phyloP scores from a whole-genome alignment of 1,140 invertebrate species.

The Lepidurus apus region DNA sequence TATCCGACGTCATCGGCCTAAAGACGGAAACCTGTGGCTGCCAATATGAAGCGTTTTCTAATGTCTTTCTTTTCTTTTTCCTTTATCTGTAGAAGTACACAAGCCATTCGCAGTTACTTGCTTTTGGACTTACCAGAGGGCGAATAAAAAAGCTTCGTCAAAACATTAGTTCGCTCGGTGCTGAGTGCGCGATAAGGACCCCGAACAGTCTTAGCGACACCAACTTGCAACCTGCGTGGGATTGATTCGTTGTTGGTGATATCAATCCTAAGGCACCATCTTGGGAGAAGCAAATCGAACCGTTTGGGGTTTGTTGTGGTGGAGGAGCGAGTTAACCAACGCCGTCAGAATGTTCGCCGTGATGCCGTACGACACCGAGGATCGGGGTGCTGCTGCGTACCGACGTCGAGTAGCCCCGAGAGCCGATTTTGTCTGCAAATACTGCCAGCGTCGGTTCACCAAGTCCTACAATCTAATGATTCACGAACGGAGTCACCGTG shows the following conservation, averaged over 20 bases:
- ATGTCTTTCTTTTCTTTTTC: neutral
- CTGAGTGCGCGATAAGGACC: neutral
- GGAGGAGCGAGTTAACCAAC: neutral
- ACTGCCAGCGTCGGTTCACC: constrained; percentile 96
- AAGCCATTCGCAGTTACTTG: neutral
- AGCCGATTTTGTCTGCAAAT: constrained; percentile 98
- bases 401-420: constrained; percentile 63
- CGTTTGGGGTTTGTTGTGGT: neutral
- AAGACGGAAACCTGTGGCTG: neutral
- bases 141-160: neutral
- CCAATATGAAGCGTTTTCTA: neutral
- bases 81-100: neutral
- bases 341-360: constrained; percentile 62
- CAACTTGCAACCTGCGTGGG: constrained; percentile 2
- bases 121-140: neutral
- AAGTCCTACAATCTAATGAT: constrained; percentile 99
- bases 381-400: constrained; percentile 50
- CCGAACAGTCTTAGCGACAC: neutral
- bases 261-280: constrained; percentile 1
- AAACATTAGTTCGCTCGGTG: neutral
- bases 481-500: constrained; percentile 96
- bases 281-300: neutral
- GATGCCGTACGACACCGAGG: constrained; percentile 83
- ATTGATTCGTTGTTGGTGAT: constrained; percentile 4
- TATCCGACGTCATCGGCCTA: neutral